Conservation (phyloP, 1,140 invertebrate genomes). For the Pogonomyrmex californicus region DNA sequence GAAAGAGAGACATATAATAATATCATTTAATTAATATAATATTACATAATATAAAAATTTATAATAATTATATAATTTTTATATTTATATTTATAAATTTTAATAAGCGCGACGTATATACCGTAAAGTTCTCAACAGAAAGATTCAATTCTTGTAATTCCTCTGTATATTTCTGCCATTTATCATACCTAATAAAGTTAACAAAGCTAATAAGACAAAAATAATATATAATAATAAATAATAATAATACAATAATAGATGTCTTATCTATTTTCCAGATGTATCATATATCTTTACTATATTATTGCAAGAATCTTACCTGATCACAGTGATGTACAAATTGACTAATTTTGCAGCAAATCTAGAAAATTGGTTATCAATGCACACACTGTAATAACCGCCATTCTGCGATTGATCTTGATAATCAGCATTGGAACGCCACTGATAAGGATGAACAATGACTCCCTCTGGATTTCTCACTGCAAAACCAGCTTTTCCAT, state of each 20-base stretch:
- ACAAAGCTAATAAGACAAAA: neutral
- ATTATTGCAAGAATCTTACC: constrained; percentile 83
- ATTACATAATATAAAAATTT: constrained; percentile 6
- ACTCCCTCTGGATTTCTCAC: constrained; percentile 94
- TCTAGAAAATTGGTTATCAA: constrained; percentile 97
- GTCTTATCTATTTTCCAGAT: neutral
- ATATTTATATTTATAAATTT: neutral
- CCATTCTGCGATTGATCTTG: constrained; percentile 93
- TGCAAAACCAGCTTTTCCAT: constrained; percentile 97
- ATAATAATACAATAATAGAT: neutral
- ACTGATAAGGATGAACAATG: constrained; percentile 96
- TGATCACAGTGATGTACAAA: constrained; percentile 96
- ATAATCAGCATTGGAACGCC: constrained; percentile 95
- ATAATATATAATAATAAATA: neutral
- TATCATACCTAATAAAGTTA: constrained; percentile 90
- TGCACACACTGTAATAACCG: constrained; percentile 97
- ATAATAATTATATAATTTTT: neutral
- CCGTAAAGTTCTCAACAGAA: constrained; percentile 96
- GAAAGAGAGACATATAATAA: constrained; percentile 83
- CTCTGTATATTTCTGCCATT: constrained; percentile 97
- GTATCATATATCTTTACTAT: neutral
- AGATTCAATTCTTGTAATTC: constrained; percentile 96
- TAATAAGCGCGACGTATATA: constrained; percentile 83
- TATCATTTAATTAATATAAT: neutral
- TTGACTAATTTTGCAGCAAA: constrained; percentile 97